phyloP scores from a whole-genome alignment of 2,888 invertebrate genomes.

The Mayetiola destructor region DNA sequence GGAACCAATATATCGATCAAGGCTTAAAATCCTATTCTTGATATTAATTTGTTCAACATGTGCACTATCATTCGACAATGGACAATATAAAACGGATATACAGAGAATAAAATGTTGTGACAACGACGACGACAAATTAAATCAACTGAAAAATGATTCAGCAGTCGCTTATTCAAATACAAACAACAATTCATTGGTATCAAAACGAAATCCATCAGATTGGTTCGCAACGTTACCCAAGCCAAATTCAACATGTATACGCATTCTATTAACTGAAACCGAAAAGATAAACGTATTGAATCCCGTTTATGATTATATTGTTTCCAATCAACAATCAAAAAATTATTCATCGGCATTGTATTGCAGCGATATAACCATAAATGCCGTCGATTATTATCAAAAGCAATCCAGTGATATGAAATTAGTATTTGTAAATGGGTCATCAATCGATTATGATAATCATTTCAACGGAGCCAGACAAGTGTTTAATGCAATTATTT shows the following conservation, averaged over 20 bases:
- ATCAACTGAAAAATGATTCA: background rate
- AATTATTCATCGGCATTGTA: background rate
- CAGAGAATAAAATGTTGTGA: background rate
- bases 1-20: background rate
- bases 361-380: background rate
- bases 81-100: background rate
- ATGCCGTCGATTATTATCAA: no score
- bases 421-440: background rate
- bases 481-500: background rate
- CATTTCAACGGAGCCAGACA: no score
- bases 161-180: no score
- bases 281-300: no score
- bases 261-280: no score
- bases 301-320: no score
- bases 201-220: background rate
- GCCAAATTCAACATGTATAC: slow-evolving; percentile 2
- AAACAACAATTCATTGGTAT: no score
- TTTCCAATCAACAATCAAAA: background rate
- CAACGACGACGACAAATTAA: background rate
- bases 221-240: background rate
- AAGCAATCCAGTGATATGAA: background rate
- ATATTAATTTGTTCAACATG: background rate
- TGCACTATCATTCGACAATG: background rate
- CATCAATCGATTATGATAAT: background rate
- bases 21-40: background rate